A percentile compares a stretch with the other conserved stretches of the same genome.
Conservation (phyloP, 2,113 vertebrate genomes). For the Brachirus orientalis region DNA sequence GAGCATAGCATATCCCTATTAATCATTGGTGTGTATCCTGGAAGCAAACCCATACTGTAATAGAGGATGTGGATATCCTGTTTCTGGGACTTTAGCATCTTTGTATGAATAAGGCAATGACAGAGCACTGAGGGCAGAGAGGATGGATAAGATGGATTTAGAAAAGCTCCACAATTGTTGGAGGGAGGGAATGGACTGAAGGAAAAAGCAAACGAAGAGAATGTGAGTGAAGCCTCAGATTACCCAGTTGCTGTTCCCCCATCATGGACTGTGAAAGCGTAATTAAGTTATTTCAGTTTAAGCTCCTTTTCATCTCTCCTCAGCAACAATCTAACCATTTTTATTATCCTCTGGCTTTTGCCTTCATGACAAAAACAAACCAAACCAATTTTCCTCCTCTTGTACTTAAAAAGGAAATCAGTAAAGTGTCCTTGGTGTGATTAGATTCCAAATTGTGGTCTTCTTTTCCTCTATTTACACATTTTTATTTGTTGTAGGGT, state of each 20-base stretch:
- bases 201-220: constrained; percentile 33
- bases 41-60: constrained; percentile 45
- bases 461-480: constrained; percentile 47
- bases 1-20: constrained; percentile 24
- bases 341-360: constrained; percentile 65
- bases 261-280: constrained; percentile 45
- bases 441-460: constrained; percentile 65
- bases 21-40: constrained; percentile 27
- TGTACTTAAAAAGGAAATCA: constrained; percentile 76
- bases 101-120: constrained; percentile 51
- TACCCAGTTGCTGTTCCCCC: constrained; percentile 34
- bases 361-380: constrained; percentile 72
- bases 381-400: constrained; percentile 68
- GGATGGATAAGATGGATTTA: constrained; percentile 45
- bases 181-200: constrained; percentile 32
- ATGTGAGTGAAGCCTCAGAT: constrained; percentile 55
- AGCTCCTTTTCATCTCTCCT: constrained; percentile 66
- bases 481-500: constrained; percentile 18
- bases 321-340: constrained; percentile 68
- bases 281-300: constrained; percentile 72
- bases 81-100: constrained; percentile 41
- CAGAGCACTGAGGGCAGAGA: constrained; percentile 27
- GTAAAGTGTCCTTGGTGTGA: constrained; percentile 72
- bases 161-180: constrained; percentile 57
- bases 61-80: constrained; percentile 37